These are phyloP conservation scores for Otolemur garnettii DNA, from an alignment of 2,113 vertebrate genomes.

Conservation along the genomic window DNA sequence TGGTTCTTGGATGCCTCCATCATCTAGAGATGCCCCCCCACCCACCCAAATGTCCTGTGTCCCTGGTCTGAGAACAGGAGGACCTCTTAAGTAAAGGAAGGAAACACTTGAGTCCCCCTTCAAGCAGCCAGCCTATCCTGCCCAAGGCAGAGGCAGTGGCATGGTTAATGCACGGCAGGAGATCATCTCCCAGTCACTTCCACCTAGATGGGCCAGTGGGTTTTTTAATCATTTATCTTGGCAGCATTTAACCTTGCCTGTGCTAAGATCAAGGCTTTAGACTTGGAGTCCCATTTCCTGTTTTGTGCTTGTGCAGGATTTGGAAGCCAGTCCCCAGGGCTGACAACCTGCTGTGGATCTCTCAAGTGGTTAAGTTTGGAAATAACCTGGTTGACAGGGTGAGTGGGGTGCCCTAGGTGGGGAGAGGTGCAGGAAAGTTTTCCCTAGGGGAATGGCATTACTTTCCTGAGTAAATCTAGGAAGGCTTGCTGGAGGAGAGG, in stretches of 20 bases:
- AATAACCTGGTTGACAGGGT: background rate
- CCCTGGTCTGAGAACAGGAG: background rate
- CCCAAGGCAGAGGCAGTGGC: background rate
- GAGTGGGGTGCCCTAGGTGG: background rate
- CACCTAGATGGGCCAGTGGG: background rate
- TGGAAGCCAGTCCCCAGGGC: constrained; percentile 50
- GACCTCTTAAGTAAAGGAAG: background rate
- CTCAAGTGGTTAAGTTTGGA: background rate
- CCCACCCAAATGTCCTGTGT: background rate
- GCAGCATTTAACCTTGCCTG: constrained; percentile 51
- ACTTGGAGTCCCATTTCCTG: constrained; percentile 71
- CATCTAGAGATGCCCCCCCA: background rate
- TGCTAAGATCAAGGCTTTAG: constrained; percentile 67
- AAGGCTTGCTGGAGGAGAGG: constrained; percentile 14
- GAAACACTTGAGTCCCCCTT: background rate
- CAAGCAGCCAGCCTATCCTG: background rate
- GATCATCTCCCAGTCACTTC: constrained; percentile 3
- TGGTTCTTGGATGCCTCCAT: background rate
- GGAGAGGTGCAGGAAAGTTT: background rate
- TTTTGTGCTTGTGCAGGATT: constrained; percentile 55
- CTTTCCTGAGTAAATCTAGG: background rate
- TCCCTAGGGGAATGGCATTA: background rate
- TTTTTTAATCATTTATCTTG: constrained; percentile 73
- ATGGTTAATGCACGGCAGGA: background rate
- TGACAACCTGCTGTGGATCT: constrained; percentile 46